These are phyloP conservation scores for Pteropus rufus DNA, from an alignment of 2,797 vertebrate species.

Conservation along the genomic window DNA sequence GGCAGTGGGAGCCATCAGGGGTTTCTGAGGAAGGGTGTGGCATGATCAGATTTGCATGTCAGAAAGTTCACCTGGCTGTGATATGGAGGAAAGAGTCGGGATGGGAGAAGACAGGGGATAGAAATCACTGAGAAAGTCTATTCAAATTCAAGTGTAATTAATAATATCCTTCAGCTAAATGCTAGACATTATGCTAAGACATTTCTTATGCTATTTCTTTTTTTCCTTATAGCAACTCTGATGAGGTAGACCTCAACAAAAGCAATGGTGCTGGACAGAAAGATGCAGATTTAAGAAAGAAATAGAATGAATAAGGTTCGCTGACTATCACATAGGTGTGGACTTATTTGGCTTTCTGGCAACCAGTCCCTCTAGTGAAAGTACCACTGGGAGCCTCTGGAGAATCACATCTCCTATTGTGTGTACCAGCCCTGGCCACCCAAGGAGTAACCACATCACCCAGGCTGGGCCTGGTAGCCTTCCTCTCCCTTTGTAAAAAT, in stretches of 20 bases:
- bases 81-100: neutral
- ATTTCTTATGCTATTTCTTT: neutral
- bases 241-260: neutral
- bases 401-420: neutral
- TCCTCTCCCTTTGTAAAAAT: neutral
- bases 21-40: neutral
- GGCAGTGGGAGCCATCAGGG: neutral
- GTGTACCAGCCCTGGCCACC: neutral
- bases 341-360: neutral
- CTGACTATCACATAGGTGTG: neutral
- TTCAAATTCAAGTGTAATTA: slow-evolving; percentile 28
- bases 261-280: neutral
- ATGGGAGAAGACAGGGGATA: neutral
- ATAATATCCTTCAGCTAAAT: neutral
- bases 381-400: neutral
- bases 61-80: neutral
- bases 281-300: neutral
- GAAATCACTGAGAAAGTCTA: slow-evolving; percentile 19
- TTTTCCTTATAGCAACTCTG: neutral
- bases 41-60: neutral
- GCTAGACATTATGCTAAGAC: neutral
- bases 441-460: neutral
- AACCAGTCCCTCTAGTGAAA: neutral
- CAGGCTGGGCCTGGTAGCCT: neutral
- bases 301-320: neutral